A percentile compares a stretch with the other conserved stretches of the same genome.
Evolutionary conservation across 1,140 invertebrate species (phyloP).

Genomic region (Sesamia nonagrioides): DNA sequence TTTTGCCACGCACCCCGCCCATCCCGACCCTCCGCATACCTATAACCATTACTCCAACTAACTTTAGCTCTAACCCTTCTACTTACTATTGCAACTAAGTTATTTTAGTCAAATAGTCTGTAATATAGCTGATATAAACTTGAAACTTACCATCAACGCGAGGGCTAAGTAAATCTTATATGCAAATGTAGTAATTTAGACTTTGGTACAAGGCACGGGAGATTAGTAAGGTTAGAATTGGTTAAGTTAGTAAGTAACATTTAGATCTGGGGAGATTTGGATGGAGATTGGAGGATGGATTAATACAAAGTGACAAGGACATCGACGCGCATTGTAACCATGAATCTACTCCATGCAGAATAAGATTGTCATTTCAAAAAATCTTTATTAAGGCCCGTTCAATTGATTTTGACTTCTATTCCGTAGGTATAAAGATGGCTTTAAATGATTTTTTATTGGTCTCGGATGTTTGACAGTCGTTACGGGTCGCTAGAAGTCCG

Average conservation of each 20-base stretch:
- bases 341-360: no score
- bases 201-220: constrained; percentile 56
- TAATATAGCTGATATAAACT: constrained; percentile 66
- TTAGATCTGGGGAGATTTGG: constrained; percentile 4
- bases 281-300: not conserved
- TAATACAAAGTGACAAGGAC: no score
- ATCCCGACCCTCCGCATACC: not conserved
- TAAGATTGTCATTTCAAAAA: no score
- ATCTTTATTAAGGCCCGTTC: no score
- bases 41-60: not conserved
- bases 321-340: no score
- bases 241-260: not conserved
- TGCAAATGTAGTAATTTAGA: constrained; percentile 67
- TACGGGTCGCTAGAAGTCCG: no score
- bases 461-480: no score
- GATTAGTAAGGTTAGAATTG: constrained; percentile 20
- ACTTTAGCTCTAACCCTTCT: not conserved
- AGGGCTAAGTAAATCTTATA: constrained; percentile 73
- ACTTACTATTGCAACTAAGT: constrained; percentile 15
- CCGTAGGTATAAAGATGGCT: no score
- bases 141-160: constrained; percentile 66
- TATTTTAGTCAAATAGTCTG: constrained; percentile 59
- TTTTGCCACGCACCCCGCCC: no score
- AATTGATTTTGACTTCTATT: no score
- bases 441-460: no score